Evolutionary conservation across 2,797 vertebrate genomes (phyloP).

Genomic region (Muscicapa comitata): DNA sequence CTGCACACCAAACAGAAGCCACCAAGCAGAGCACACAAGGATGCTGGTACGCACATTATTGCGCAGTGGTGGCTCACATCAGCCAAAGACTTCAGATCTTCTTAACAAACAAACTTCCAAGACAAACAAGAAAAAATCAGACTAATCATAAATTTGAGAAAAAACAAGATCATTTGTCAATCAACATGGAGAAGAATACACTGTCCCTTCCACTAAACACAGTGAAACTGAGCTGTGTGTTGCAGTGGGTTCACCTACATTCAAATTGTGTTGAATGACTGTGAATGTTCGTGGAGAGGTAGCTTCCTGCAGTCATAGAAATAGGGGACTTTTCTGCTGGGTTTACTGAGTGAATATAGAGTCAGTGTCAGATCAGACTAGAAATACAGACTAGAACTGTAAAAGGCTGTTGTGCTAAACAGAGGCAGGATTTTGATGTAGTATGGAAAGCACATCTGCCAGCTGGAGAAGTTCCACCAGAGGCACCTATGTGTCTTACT

Average conservation of each 20-base stretch:
- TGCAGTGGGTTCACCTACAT: background rate
- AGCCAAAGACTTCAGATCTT: background rate
- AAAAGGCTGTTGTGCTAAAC: background rate
- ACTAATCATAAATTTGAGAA: background rate
- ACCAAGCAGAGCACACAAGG: background rate
- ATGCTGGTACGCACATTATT: rapidly evolving
- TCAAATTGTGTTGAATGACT: background rate
- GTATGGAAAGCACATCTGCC: constrained; percentile 4
- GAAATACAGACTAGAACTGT: background rate
- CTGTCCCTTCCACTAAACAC: background rate
- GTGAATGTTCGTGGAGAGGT: background rate
- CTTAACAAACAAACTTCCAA: background rate
- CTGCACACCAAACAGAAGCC: background rate
- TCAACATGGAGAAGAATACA: background rate
- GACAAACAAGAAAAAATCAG: background rate
- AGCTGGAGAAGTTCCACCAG: constrained; percentile 55
- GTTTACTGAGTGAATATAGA: background rate
- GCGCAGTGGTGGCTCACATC: background rate
- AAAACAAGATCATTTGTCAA: background rate
- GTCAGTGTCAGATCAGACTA: background rate
- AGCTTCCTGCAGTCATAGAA: background rate
- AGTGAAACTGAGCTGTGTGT: background rate
- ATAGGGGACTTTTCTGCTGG: background rate
- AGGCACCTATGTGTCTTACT: constrained; percentile 37
- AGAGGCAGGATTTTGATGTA: constrained; percentile 1